These are phyloP conservation scores for Dastarcus helophoroides DNA, from an alignment of 2,888 invertebrate genomes.

Conservation along the genomic window DNA sequence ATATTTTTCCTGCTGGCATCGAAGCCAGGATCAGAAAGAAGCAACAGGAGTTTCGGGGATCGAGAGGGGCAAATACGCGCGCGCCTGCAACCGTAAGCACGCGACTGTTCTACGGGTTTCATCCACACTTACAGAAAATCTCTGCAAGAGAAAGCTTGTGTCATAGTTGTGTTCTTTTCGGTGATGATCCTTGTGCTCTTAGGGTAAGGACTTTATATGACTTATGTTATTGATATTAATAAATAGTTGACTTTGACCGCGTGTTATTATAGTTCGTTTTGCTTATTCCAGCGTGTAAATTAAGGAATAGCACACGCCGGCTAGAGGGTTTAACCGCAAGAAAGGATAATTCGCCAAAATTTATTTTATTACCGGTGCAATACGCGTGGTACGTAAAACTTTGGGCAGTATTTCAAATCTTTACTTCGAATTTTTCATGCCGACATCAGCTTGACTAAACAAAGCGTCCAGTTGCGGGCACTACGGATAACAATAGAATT, in stretches of 20 bases:
- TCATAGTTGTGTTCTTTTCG: constrained; percentile 9
- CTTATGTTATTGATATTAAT: constrained; percentile 2
- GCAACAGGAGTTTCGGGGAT: constrained; percentile 37
- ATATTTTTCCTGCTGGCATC: constrained; percentile 29
- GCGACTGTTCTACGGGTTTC: constrained; percentile 34
- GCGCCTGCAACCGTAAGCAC: constrained; percentile 36
- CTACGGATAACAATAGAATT: too few relatives aligned
- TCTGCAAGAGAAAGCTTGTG: constrained; percentile 24
- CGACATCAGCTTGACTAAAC: too few relatives aligned
- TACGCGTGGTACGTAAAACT: too few relatives aligned
- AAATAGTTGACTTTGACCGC: not conserved
- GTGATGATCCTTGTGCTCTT: constrained; percentile 1
- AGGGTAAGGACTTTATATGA: constrained; percentile 7
- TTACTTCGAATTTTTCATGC: too few relatives aligned
- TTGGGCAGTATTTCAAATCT: too few relatives aligned
- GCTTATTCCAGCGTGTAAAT: constrained; percentile 16
- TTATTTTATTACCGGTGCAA: too few relatives aligned
- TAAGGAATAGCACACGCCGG: constrained; percentile 20
- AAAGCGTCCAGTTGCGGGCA: too few relatives aligned
- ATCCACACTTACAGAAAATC: constrained; percentile 32
- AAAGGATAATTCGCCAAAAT: too few relatives aligned
- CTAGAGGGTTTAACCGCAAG: too few relatives aligned
- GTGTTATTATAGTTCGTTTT: constrained; percentile 3
- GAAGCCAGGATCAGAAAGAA: constrained; percentile 35
- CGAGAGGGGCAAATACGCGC: constrained; percentile 42